These are phyloP conservation scores for Hemiscyllium ocellatum DNA, from an alignment of 2,113 vertebrate genomes.

Conservation along the genomic window DNA sequence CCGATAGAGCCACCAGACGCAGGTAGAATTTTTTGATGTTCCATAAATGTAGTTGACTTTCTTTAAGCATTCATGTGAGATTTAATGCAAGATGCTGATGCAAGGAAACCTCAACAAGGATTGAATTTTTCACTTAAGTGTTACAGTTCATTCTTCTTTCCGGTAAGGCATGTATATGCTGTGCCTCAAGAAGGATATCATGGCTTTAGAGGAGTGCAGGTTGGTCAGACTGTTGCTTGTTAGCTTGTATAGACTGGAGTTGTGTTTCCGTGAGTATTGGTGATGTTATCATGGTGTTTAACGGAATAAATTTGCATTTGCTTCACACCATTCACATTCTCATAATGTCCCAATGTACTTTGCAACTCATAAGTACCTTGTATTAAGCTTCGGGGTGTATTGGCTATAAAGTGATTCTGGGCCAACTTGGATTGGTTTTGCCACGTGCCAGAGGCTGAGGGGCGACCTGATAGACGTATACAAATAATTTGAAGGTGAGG, in stretches of 20 bases:
- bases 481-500: too few relatives aligned
- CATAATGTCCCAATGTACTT: not conserved
- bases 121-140: not conserved
- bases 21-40: not conserved
- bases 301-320: not conserved
- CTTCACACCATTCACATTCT: not conserved
- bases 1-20: not conserved
- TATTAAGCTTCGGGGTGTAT: not conserved
- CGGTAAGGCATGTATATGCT: not conserved
- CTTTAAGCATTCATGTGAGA: not conserved
- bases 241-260: not conserved
- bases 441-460: too few relatives aligned
- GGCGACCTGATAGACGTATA: too few relatives aligned
- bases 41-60: not conserved
- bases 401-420: too few relatives aligned
- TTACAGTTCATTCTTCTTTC: not conserved
- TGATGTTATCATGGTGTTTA: not conserved
- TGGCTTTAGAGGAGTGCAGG: not conserved
- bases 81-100: not conserved
- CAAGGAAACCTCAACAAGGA: not conserved
- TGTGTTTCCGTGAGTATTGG: not conserved
- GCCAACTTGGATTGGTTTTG: too few relatives aligned
- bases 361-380: not conserved
- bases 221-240: not conserved
- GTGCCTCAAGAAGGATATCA: not conserved